Evolutionary conservation across 2,888 invertebrate species (phyloP).

Genomic region (Lasioglossum calceatum): DNA sequence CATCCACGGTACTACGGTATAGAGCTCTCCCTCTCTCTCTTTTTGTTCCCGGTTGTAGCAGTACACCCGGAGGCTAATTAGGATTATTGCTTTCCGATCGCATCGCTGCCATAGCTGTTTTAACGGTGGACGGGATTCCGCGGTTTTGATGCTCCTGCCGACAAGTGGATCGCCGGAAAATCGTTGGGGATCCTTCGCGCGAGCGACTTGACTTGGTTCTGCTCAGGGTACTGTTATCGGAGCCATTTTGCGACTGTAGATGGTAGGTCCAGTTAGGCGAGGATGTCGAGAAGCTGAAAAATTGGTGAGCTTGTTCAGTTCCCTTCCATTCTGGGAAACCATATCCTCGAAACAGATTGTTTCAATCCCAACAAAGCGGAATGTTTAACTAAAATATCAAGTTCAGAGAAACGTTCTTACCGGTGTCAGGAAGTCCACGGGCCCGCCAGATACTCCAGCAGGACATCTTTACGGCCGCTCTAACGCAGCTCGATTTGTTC

Average conservation of each 20-base stretch:
- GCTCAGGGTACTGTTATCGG: not conserved
- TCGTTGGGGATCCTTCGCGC: not conserved
- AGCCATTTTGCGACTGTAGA: not conserved
- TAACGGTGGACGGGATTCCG: slow-evolving; percentile 6
- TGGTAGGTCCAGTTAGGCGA: not conserved
- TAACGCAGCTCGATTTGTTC: not conserved
- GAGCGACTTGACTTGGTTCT: not conserved
- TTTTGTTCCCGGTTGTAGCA: not conserved
- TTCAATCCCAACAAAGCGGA: not conserved
- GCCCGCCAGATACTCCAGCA: not conserved
- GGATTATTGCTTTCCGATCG: not conserved
- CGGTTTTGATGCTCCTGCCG: not conserved
- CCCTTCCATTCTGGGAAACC: not conserved
- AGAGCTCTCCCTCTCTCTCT: not conserved
- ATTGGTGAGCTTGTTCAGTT: not conserved
- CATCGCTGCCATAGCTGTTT: not conserved
- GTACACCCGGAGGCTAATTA: not conserved
- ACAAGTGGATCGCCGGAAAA: not conserved
- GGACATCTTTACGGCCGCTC: not conserved
- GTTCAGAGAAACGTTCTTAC: not conserved
- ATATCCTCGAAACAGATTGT: not conserved
- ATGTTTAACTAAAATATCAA: too few species aligned
- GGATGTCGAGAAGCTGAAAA: not conserved
- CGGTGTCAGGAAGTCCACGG: not conserved
- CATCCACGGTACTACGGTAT: not conserved